These are phyloP conservation scores for Diarsia rubi DNA, from an alignment of 2,888 invertebrate species.

Conservation along the genomic window DNA sequence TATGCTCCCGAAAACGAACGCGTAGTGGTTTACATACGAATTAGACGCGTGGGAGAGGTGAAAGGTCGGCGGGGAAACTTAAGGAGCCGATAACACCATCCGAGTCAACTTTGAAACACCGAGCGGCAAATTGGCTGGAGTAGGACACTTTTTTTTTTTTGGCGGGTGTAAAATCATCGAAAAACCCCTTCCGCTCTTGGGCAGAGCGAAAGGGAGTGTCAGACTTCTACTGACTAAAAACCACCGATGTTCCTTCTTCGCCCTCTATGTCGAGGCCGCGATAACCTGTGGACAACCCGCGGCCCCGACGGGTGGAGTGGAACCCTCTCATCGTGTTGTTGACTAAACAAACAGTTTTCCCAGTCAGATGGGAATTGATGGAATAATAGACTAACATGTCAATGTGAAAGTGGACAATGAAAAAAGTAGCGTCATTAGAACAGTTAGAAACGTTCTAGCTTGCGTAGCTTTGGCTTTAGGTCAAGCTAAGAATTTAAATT, in stretches of 20 bases:
- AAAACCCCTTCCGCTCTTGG: too few species aligned
- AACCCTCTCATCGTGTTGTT: conserved; percentile 52
- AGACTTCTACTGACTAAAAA: too few species aligned
- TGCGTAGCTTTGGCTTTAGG: conserved; percentile 24
- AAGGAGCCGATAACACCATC: conserved; percentile 68
- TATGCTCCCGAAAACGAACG: conserved; percentile 84
- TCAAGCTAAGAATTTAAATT: conserved; percentile 27
- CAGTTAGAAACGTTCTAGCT: conserved; percentile 21
- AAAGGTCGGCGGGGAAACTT: conserved; percentile 81
- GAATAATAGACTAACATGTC: conserved; percentile 8
- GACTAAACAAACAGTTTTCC: conserved; percentile 55
- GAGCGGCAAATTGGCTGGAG: conserved; percentile 60
- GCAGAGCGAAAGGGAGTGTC: too few species aligned
- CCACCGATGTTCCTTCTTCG: too few species aligned
- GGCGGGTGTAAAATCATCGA: too few species aligned
- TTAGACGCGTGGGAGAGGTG: conserved; percentile 88
- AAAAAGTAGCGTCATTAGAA: conserved; percentile 20
- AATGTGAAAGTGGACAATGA: conserved; percentile 30
- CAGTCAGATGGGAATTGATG: conserved; percentile 26
- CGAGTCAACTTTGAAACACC: conserved; percentile 71
- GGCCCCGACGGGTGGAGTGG: conserved; percentile 42
- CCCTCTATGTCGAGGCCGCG: too few species aligned
- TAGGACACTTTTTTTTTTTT: too few species aligned
- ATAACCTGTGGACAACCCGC: too few species aligned
- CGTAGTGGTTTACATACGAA: conserved; percentile 83